A percentile compares a stretch with the other conserved stretches of the same genome.
Evolutionary conservation across 2,797 vertebrate species (phyloP).

Genomic region (Dipus sagitta): DNA sequence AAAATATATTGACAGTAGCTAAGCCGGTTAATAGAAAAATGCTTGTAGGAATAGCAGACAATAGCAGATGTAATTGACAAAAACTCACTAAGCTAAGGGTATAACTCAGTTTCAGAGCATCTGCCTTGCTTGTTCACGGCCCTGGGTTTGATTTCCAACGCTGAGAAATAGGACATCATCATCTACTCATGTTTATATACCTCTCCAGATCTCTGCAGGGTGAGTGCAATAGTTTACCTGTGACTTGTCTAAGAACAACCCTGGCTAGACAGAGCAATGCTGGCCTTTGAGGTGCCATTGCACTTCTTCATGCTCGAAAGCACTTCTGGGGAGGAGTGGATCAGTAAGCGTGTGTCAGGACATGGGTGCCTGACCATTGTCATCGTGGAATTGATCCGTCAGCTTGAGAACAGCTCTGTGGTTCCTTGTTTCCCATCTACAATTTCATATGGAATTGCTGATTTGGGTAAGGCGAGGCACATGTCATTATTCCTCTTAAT

Average conservation of each 20-base stretch:
- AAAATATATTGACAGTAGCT: neutral
- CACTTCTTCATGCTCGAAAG: neutral
- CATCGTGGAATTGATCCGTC: neutral
- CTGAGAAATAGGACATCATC: neutral
- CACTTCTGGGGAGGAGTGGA: neutral
- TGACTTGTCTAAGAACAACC: neutral
- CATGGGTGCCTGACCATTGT: neutral
- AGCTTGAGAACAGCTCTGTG: neutral
- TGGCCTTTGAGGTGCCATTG: neutral
- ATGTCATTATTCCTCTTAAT: neutral
- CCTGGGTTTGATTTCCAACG: neutral
- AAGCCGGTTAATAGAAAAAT: constrained; percentile 25
- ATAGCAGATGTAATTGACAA: neutral
- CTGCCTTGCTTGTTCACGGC: neutral
- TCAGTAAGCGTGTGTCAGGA: neutral
- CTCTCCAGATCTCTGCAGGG: neutral
- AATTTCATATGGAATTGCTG: neutral
- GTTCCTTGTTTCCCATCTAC: neutral
- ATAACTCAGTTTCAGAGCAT: neutral
- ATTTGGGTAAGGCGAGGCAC: neutral
- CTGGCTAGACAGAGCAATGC: neutral
- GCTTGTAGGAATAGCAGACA: neutral
- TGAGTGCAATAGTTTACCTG: neutral
- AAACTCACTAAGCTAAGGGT: neutral
- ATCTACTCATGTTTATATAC: neutral